Percentiles rank a stretch among this genome's conserved stretches.
phyloP scores from a whole-genome alignment of 2,888 invertebrate genomes.

The Sphaerophoria taeniata region DNA sequence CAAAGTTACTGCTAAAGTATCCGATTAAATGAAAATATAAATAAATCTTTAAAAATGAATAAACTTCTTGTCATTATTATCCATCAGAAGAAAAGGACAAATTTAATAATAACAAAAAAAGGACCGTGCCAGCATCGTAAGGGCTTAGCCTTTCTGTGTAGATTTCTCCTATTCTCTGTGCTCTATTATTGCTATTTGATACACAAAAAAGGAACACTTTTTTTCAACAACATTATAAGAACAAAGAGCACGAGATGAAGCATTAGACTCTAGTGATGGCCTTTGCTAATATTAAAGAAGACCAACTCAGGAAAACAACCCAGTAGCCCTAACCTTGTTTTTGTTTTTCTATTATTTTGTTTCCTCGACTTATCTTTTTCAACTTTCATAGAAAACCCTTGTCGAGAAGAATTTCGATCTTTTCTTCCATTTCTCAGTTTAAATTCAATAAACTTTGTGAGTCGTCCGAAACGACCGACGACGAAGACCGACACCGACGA shows the following conservation, averaged over 20 bases:
- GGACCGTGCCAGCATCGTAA: conserved; percentile 22
- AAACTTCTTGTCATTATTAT: conserved; percentile 28
- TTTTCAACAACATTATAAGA: not conserved
- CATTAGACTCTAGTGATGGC: conserved; percentile 27
- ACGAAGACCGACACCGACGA: not conserved
- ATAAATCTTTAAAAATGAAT: conserved; percentile 1
- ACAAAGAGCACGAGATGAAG: conserved; percentile 6
- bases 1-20: conserved; percentile 1
- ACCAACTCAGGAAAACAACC: conserved; percentile 52
- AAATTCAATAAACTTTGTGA: conserved; percentile 64
- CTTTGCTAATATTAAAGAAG: conserved; percentile 4
- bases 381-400: conserved; percentile 29
- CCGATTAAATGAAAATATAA: conserved; percentile 26
- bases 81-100: conserved; percentile 39
- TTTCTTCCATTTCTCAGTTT: conserved; percentile 23
- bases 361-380: conserved; percentile 8
- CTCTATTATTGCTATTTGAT: not conserved
- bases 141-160: conserved; percentile 24
- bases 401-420: conserved; percentile 49
- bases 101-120: conserved; percentile 52
- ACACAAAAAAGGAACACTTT: not conserved
- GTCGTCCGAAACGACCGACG: not conserved
- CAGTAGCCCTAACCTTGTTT: not conserved
- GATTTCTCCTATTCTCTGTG: not conserved
- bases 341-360: conserved; percentile 26